phyloP scores from a whole-genome alignment of 2,113 vertebrate species.

The Motacilla tschutschensis region DNA sequence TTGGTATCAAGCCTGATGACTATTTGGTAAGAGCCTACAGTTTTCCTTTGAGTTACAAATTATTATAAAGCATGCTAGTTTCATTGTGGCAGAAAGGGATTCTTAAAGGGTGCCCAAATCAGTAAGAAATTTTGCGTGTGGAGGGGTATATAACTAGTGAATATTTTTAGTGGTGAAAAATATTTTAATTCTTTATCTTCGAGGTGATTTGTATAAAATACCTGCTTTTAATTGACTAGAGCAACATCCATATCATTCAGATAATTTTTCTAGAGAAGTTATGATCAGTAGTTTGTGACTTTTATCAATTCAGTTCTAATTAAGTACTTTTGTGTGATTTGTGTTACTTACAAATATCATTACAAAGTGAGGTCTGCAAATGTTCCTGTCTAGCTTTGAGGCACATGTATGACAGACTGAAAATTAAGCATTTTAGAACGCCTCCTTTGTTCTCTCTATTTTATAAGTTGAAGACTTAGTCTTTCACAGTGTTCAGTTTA shows the following conservation, averaged over 20 bases:
- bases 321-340: constrained; percentile 32
- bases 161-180: not conserved
- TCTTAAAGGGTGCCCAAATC: not conserved
- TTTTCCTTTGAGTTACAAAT: constrained; percentile 43
- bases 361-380: not conserved
- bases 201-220: not conserved
- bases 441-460: not conserved
- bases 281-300: constrained; percentile 58
- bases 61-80: not conserved
- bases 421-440: not conserved
- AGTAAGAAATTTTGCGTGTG: not conserved
- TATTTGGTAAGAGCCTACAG: constrained; percentile 88
- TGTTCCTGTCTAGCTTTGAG: constrained; percentile 4
- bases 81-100: not conserved
- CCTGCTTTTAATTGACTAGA: constrained; percentile 32
- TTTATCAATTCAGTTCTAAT: constrained; percentile 33
- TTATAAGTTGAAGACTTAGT: not conserved
- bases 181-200: not conserved
- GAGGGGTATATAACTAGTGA: not conserved
- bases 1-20: constrained; percentile 96
- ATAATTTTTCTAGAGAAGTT: constrained; percentile 48
- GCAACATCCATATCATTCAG: not conserved
- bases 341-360: not conserved
- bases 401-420: not conserved
- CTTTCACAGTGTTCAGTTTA: not conserved